Percentiles rank a stretch among this genome's conserved stretches.
Evolutionary conservation across 2,888 invertebrate genomes (phyloP).

Genomic region (Venustoraphidia nigricollis): DNA sequence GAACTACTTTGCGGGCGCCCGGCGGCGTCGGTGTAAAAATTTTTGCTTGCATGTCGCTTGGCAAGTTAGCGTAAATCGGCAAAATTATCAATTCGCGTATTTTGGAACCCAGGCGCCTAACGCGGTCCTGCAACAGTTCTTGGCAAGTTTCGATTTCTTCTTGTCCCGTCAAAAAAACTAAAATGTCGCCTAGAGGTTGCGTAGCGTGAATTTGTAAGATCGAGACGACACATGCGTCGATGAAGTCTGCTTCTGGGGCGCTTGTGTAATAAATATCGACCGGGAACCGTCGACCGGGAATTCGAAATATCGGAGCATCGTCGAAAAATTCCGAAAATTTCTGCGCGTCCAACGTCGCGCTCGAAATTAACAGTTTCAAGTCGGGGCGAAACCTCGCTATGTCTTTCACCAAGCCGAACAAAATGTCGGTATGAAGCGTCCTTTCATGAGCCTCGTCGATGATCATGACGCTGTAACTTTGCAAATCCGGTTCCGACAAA

Average conservation of each 20-base stretch:
- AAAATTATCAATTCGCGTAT: constrained; percentile 82
- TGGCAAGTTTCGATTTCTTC: constrained; percentile 85
- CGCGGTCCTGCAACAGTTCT: constrained; percentile 78
- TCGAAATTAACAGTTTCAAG: constrained; percentile 90
- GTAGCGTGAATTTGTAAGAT: constrained; percentile 96
- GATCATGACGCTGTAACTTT: constrained; percentile 94
- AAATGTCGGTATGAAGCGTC: constrained; percentile 93
- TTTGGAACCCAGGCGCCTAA: constrained; percentile 82
- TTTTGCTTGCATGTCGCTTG: constrained; percentile 97
- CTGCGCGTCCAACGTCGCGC: constrained; percentile 94
- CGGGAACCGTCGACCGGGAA: constrained; percentile 94
- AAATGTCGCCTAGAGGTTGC: constrained; percentile 87
- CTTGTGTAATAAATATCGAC: constrained; percentile 99
- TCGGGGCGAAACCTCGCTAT: constrained; percentile 87
- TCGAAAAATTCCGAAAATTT: constrained; percentile 98
- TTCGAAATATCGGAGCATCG: constrained; percentile 93
- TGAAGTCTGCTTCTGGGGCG: constrained; percentile 97
- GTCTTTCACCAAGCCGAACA: constrained; percentile 95
- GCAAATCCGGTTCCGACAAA: constrained; percentile 90
- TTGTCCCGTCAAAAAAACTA: constrained; percentile 92
- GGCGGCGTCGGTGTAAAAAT: constrained; percentile 97
- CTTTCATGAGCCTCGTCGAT: constrained; percentile 99
- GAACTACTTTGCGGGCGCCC: constrained; percentile 87
- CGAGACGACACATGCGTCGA: constrained; percentile 95
- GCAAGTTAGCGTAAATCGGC: constrained; percentile 96